Conservation (phyloP, 2,113 vertebrate species). For the Polypterus bichir region DNA sequence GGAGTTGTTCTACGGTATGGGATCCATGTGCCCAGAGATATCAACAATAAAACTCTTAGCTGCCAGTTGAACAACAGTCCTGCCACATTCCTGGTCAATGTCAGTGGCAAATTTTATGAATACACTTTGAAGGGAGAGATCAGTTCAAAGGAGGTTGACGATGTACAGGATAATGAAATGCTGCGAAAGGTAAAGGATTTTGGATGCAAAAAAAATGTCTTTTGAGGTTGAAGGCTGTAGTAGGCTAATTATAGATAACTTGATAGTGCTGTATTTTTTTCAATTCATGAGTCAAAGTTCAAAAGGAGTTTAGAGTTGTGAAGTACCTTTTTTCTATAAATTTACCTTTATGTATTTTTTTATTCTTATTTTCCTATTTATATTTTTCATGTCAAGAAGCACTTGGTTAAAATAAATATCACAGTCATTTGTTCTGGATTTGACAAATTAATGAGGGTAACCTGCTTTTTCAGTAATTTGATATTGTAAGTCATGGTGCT, state of each 20-base stretch:
- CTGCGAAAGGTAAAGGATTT: constrained; percentile 74
- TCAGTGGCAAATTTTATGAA: constrained; percentile 88
- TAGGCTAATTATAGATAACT: neutral
- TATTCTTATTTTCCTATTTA: no score
- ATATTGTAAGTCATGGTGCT: no score
- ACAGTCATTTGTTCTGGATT: no score
- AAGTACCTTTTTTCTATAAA: no score
- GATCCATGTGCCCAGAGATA: constrained; percentile 76
- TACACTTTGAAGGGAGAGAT: constrained; percentile 91
- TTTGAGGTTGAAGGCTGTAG: neutral
- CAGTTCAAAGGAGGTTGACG: constrained; percentile 58
- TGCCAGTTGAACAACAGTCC: constrained; percentile 81
- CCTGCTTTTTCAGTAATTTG: no score
- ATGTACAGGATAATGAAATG: constrained; percentile 88
- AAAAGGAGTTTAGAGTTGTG: no score
- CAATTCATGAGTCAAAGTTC: neutral
- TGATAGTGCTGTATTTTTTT: neutral
- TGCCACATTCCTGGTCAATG: constrained; percentile 77
- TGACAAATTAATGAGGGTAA: no score
- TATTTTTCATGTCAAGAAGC: no score
- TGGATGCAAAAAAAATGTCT: neutral
- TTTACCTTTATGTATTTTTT: no score
- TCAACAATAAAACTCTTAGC: constrained; percentile 70
- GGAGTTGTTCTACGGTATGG: constrained; percentile 84
- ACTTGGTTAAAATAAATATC: no score